Conservation (phyloP, 2,888 invertebrate species). For the Norana najaformis region DNA sequence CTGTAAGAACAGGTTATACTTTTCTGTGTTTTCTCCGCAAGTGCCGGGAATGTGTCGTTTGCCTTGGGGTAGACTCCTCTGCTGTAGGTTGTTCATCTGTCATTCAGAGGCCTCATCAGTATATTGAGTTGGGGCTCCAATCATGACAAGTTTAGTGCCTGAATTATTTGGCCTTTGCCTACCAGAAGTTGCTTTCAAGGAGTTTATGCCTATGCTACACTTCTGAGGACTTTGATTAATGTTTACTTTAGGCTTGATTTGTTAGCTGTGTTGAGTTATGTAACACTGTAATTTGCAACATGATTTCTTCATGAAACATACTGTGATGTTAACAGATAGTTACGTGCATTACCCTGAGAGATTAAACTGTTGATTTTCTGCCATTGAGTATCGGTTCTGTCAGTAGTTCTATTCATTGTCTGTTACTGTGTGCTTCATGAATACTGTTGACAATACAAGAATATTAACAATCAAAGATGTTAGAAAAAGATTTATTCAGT, state of each 20-base stretch:
- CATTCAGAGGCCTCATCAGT: not conserved
- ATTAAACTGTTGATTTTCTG: not conserved
- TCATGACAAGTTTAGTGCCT: not conserved
- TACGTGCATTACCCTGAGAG: not conserved
- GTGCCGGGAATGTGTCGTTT: too few relatives aligned
- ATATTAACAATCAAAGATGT: not conserved
- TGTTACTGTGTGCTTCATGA: not conserved
- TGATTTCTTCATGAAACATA: not conserved
- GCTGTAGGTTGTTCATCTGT: not conserved
- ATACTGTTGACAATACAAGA: not conserved
- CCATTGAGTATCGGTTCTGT: not conserved
- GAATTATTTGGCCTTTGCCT: not conserved
- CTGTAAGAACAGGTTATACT: too few relatives aligned
- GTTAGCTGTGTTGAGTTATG: too few relatives aligned
- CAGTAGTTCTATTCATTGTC: not conserved
- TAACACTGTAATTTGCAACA: too few relatives aligned
- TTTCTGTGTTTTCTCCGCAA: too few relatives aligned
- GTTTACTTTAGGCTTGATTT: too few relatives aligned
- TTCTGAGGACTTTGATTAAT: not conserved
- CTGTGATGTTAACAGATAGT: not conserved
- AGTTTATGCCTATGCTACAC: not conserved
- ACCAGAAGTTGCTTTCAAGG: not conserved
- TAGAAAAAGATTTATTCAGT: not conserved
- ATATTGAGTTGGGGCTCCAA: not conserved
- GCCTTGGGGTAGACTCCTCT: not conserved